Evolutionary conservation across 1,140 invertebrate species (phyloP), one percentile per base, ranked within the genome.

Genomic region (Lysiphlebus fabarum): DNA sequence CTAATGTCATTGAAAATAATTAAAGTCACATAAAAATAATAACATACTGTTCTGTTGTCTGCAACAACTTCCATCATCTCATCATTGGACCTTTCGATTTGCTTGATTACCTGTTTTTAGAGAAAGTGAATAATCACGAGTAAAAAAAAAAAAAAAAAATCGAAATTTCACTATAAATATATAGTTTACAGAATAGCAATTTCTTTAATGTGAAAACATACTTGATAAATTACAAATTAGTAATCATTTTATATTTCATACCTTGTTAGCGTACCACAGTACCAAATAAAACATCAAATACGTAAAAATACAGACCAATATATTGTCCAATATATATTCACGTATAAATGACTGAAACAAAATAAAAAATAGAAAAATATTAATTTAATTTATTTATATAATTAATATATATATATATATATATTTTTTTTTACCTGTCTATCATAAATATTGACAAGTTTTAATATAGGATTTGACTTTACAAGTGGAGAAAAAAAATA

Each of bases 181-280:
- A 40, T 8, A 8, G 2, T 40, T 40, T 40, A 40, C 10, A 8
- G 5, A 53, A 53, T 40, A 38, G 17, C 8, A 38, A 37, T 7
- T 37, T 26, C 17, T 26, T 2, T 60, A 59, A 55, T 62, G 40
- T 45, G 38, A 63, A 45, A 47, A 56, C 41, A 42, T 36, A 47
- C 33, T 37, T 10, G 7, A 33, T 17, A 1, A 33, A 41, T 36
- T 7, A 11, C n/a, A 49, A 14, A 40, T 10, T 47, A 48, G 5
- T 11, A 40, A 7, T 36, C 34, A 36, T 37, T 53, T 53, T 17
- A n/a, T 5, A 14, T 7, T 51, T n/a, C 65, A 69, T 65, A 79
- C 77, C 62, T 72, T 71, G 51, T 72, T 70, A 34, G 72, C 70
- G 51, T 72, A 76, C 73, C 74, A 77, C 3, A 77, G 36, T 10